Conservation (phyloP, 2,888 invertebrate genomes). For the Lucinisca nassula region DNA sequence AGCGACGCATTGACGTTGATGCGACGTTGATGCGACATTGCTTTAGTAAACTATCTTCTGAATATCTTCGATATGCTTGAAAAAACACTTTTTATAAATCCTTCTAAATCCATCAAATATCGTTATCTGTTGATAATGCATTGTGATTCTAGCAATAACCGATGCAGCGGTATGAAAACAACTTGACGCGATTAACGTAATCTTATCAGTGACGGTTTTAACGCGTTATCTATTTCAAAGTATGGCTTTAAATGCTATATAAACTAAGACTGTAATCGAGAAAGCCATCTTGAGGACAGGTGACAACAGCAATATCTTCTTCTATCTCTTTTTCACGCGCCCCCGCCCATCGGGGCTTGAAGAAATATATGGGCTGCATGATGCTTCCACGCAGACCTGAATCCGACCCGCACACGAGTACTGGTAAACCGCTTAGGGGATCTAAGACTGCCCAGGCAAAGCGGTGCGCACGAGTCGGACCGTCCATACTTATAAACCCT, state of each 20-base stretch:
- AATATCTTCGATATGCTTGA: constrained; percentile 1
- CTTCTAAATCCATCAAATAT: not conserved
- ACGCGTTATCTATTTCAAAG: not conserved
- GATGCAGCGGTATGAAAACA: not conserved
- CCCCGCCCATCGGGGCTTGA: too few species aligned
- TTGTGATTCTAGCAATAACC: constrained; percentile 12
- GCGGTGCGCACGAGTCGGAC: too few species aligned
- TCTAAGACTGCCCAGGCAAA: too few species aligned
- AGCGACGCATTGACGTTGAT: too few species aligned
- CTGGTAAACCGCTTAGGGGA: too few species aligned
- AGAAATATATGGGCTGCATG: too few species aligned
- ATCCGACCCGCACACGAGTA: too few species aligned
- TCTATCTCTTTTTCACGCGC: too few species aligned
- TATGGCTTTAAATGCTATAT: constrained; percentile 4
- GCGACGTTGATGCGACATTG: too few species aligned
- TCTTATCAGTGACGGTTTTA: not conserved
- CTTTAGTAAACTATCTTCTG: too few species aligned
- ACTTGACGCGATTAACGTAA: constrained; percentile 7
- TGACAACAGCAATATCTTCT: not conserved
- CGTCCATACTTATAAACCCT: too few species aligned
- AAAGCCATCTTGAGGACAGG: not conserved
- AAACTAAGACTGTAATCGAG: not conserved
- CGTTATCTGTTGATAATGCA: not conserved
- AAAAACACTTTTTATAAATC: not conserved
- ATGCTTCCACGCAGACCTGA: too few species aligned